Evolutionary conservation across 2,797 vertebrate genomes (phyloP), one percentile per base, ranked within the genome.

Genomic region (Hydrocynus forskahlii): DNA sequence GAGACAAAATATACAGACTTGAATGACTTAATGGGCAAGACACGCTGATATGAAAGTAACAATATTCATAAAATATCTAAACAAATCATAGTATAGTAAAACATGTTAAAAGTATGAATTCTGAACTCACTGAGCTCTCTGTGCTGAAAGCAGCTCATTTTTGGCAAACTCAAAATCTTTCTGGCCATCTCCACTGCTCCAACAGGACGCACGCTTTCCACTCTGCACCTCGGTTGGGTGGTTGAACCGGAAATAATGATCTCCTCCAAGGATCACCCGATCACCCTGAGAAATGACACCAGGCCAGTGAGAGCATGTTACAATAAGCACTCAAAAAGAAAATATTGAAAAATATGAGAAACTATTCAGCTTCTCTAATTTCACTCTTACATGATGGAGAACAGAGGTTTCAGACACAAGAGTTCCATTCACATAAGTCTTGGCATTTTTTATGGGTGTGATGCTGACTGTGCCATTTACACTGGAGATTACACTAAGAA

Each of bases 141-240:
- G 97, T 50, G 96, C 96, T 7, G 89, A 71, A 0, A 99, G 93
- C 7, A 98, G 92, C 86, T 99, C 98, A 19, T 98, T 97, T 92
- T 96, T 99, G 59, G 98, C 98, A 86, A 97, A 99, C 84, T 99
- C 98, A 89, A 98, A 99, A 83, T 97, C 98, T 90, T 97, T 98
- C 0, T 95, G 95, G 13, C 96, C 91, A 2, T 97, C 95, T 0
- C 91, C 93, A 19, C 6, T 66, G 43, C 17, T 87, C 88, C 93
- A 95, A 85, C 91, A 92, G 1, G 94, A 95, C 0, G 87, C 88
- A 0, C 86, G 90, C 85, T 91, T 96, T 72, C 94, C 91, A 86
- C 93, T 94, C 87, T 96, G 95, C 88, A 98, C 97, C 88, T 99
- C 97, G 57, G 93, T 86, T n/a, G 98, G 97, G 86, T 99, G 97